A percentile compares a stretch with the other conserved stretches of the same genome.
Evolutionary conservation across 2,797 vertebrate genomes (phyloP).

Genomic region (Amblyopsis hoosieri): DNA sequence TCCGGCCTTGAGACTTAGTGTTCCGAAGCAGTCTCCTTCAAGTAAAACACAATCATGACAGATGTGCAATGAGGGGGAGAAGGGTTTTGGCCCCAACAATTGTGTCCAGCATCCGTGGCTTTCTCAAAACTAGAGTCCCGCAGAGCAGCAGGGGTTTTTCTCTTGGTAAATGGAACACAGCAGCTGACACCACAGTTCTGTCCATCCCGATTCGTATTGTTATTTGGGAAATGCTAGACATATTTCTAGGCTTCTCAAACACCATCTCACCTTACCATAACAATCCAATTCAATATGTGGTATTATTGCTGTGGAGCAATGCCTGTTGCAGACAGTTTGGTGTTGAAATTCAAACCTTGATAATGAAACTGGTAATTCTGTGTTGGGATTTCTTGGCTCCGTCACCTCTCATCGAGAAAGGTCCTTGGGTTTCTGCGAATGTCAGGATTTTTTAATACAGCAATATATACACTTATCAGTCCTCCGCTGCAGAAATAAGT

Average conservation of each 20-base stretch:
- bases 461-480: background rate
- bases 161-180: conserved; percentile 44
- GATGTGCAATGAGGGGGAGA: conserved; percentile 20
- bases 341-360: conserved; percentile 55
- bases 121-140: conserved; percentile 38
- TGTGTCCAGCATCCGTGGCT: conserved; percentile 15
- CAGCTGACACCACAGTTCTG: conserved; percentile 43
- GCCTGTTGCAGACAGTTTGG: conserved; percentile 44
- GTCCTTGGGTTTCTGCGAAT: conserved; percentile 6
- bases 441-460: background rate
- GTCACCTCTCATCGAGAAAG: conserved; percentile 13
- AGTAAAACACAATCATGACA: conserved; percentile 41
- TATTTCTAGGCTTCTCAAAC: conserved; percentile 62
- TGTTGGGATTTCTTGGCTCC: conserved; percentile 31
- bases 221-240: conserved; percentile 64
- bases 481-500: background rate
- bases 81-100: conserved; percentile 17
- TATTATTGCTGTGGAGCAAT: conserved; percentile 58
- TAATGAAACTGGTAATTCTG: conserved; percentile 41
- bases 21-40: conserved; percentile 17
- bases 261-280: conserved; percentile 66
- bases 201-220: conserved; percentile 41
- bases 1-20: conserved; percentile 11
- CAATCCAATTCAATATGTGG: conserved; percentile 61
- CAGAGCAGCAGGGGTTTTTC: conserved; percentile 29